Conservation (phyloP, 2,797 vertebrate species). For the Kryptolebias ocellatus region DNA sequence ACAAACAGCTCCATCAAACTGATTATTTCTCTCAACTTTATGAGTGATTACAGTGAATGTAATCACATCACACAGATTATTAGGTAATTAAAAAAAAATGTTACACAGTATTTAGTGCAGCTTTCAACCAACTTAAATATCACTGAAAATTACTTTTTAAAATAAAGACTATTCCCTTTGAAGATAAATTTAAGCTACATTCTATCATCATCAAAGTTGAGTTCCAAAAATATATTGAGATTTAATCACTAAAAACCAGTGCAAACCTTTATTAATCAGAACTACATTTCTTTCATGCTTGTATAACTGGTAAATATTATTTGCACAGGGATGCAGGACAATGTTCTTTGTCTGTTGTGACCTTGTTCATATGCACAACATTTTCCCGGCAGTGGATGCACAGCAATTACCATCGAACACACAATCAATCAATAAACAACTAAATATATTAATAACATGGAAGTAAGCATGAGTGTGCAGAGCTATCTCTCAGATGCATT, state of each 20-base stretch:
- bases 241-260: background rate
- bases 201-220: background rate
- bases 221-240: background rate
- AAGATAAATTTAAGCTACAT: background rate
- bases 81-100: background rate
- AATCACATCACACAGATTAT: background rate
- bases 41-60: too few relatives aligned
- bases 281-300: background rate
- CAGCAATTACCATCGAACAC: background rate
- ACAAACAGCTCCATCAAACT: background rate
- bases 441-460: background rate
- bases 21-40: background rate
- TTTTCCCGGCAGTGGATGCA: conserved; percentile 23
- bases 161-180: too few relatives aligned
- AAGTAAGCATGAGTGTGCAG: conserved; percentile 12
- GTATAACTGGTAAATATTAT: conserved; percentile 21
- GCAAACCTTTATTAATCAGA: too few relatives aligned
- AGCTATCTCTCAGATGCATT: conserved; percentile 28
- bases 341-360: conserved; percentile 17
- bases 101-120: background rate
- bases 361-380: conserved; percentile 37
- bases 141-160: background rate
- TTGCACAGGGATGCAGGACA: conserved; percentile 2
- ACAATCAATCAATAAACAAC: background rate
- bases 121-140: background rate